These are phyloP conservation scores for Morpho deidamia DNA, from an alignment of 2,888 invertebrate species.

Conservation along the genomic window DNA sequence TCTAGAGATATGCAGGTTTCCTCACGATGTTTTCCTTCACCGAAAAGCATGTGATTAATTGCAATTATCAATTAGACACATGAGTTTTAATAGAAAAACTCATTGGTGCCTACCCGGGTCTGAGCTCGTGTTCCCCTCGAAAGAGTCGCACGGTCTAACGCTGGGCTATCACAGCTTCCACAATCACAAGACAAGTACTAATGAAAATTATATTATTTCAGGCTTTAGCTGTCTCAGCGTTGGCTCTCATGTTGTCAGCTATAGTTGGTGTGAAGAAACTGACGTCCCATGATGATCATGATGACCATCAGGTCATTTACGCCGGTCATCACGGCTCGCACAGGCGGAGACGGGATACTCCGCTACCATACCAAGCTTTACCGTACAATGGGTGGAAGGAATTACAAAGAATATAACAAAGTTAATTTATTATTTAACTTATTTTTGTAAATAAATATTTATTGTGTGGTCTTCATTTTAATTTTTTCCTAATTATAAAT, in stretches of 20 bases:
- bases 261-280: conserved; percentile 80
- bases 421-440: conserved; percentile 22
- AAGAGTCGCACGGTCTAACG: too few species aligned
- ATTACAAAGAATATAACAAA: conserved; percentile 28
- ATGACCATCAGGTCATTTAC: conserved; percentile 79
- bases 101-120: too few species aligned
- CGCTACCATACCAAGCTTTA: conserved; percentile 43
- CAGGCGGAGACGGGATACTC: conserved; percentile 60
- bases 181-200: too few species aligned
- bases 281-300: conserved; percentile 78
- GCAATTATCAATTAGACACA: too few species aligned
- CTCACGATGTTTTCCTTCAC: too few species aligned
- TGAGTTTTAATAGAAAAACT: too few species aligned
- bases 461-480: conserved; percentile 2
- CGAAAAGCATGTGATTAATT: too few species aligned
- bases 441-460: conserved; percentile 27
- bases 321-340: conserved; percentile 81
- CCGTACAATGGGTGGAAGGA: conserved; percentile 74
- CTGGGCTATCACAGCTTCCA: too few species aligned
- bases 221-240: conserved; percentile 83
- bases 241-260: conserved; percentile 86
- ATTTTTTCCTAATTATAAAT: not conserved
- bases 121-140: too few species aligned
- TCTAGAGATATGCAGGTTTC: too few species aligned
- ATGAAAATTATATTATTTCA: conserved; percentile 30